phyloP scores from a whole-genome alignment of 2,888 invertebrate species.

The Strigamia crassipes region DNA sequence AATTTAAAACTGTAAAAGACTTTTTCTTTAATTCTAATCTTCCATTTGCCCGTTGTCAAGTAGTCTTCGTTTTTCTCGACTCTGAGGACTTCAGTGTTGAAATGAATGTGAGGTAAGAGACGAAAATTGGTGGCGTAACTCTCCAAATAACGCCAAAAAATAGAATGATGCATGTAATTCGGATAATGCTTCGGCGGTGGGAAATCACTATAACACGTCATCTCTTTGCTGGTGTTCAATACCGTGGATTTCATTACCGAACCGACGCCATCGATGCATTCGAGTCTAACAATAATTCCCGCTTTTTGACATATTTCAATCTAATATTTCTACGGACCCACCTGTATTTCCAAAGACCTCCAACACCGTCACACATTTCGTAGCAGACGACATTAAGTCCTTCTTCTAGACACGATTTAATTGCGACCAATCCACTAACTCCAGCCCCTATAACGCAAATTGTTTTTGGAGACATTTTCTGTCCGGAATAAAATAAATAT shows the following conservation, averaged over 20 bases:
- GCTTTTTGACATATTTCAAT: background rate
- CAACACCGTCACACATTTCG: conserved; percentile 56
- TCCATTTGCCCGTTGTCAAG: background rate
- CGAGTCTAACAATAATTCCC: background rate
- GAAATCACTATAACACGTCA: conserved; percentile 59
- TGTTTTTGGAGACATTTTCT: conserved; percentile 10
- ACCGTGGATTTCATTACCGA: conserved; percentile 43
- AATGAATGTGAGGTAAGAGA: conserved; percentile 54
- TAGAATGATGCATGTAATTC: conserved; percentile 59
- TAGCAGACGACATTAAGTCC: conserved; percentile 57
- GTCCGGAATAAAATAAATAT: background rate
- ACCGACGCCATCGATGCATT: conserved; percentile 48
- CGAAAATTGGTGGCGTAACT: conserved; percentile 56
- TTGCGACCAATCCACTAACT: conserved; percentile 57
- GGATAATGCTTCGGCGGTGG: conserved; percentile 58
- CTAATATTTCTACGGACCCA: background rate
- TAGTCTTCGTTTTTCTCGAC: conserved; percentile 13
- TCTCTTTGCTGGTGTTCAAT: conserved; percentile 54
- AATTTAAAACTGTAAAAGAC: background rate
- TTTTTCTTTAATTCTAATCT: background rate
- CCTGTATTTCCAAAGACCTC: conserved; percentile 57
- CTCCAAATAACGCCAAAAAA: conserved; percentile 57
- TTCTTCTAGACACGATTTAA: conserved; percentile 58
- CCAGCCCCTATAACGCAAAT: conserved; percentile 58
- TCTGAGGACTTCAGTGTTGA: conserved; percentile 50